Percentiles rank a stretch among this genome's conserved stretches.
These are phyloP conservation scores for Chromoteleia sp. DNA, from an alignment of 2,888 invertebrate species.

Conservation along the genomic window DNA sequence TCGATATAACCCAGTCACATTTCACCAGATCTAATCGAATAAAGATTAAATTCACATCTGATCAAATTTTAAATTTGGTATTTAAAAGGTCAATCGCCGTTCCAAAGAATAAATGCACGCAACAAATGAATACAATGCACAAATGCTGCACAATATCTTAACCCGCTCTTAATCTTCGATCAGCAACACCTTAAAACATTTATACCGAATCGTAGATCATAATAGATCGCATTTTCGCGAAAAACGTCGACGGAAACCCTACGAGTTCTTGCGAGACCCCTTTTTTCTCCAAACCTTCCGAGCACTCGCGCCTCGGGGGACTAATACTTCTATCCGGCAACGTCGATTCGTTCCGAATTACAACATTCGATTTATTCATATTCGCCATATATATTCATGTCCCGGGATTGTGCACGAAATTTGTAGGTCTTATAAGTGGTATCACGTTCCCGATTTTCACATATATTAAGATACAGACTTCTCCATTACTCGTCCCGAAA, in stretches of 20 bases:
- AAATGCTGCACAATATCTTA: not conserved
- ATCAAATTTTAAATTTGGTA: not conserved
- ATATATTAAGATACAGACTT: constrained; percentile 57
- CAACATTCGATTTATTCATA: constrained; percentile 61
- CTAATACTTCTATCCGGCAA: constrained; percentile 29
- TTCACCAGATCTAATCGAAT: not conserved
- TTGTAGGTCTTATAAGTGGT: constrained; percentile 38
- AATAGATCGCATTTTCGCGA: constrained; percentile 30
- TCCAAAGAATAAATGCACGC: no score
- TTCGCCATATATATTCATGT: constrained; percentile 45
- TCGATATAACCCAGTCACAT: constrained; percentile 5
- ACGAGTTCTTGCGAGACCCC: constrained; percentile 33
- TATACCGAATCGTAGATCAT: not conserved
- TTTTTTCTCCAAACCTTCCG: constrained; percentile 12
- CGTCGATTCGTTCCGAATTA: constrained; percentile 61
- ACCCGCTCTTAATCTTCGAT: constrained; percentile 18
- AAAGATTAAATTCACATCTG: not conserved
- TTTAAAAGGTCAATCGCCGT: not conserved
- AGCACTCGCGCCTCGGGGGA: constrained; percentile 34
- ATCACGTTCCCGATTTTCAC: constrained; percentile 30
- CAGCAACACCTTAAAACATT: constrained; percentile 13
- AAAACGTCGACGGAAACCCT: constrained; percentile 8
- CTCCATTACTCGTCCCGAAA: constrained; percentile 15
- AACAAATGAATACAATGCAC: no score
- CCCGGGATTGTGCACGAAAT: constrained; percentile 45